These are phyloP conservation scores for Ptychobarbus kaznakovi DNA, from an alignment of 2,797 vertebrate species.

Conservation along the genomic window DNA sequence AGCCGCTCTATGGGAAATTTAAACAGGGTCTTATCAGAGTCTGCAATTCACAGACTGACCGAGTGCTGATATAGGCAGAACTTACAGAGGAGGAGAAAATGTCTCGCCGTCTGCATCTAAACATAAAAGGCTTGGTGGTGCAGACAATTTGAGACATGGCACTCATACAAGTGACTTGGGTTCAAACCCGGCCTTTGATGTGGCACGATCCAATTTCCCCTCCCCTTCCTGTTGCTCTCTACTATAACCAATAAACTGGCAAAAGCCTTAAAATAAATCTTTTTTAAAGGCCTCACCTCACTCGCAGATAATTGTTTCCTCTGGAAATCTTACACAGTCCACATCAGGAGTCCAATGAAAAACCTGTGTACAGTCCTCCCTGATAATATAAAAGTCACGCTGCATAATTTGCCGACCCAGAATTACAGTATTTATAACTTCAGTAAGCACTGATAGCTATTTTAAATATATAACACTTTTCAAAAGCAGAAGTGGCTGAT, in stretches of 20 bases:
- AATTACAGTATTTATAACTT: constrained; percentile 23
- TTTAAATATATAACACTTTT: constrained; percentile 41
- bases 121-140: constrained; percentile 39
- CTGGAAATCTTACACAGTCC: not conserved
- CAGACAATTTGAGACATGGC: not conserved
- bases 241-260: not conserved
- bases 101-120: constrained; percentile 40
- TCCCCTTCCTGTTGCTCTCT: not conserved
- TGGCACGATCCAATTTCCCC: not conserved
- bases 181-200: constrained; percentile 4
- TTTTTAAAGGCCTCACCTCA: not conserved
- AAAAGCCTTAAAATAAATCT: not conserved
- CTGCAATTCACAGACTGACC: constrained; percentile 40
- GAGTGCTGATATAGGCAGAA: constrained; percentile 41
- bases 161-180: not conserved
- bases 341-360: not conserved
- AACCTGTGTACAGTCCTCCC: not conserved
- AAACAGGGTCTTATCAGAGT: constrained; percentile 67
- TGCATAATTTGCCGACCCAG: not conserved
- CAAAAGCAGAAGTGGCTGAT: constrained; percentile 14
- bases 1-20: constrained; percentile 60
- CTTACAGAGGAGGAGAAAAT: constrained; percentile 21
- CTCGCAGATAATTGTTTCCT: constrained; percentile 28
- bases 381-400: constrained; percentile 10
- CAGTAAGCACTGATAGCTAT: constrained; percentile 2